Percentiles rank a stretch among this genome's conserved stretches.
Conservation (phyloP, 2,888 invertebrate species). For the Sinohyriopsis cumingii region DNA sequence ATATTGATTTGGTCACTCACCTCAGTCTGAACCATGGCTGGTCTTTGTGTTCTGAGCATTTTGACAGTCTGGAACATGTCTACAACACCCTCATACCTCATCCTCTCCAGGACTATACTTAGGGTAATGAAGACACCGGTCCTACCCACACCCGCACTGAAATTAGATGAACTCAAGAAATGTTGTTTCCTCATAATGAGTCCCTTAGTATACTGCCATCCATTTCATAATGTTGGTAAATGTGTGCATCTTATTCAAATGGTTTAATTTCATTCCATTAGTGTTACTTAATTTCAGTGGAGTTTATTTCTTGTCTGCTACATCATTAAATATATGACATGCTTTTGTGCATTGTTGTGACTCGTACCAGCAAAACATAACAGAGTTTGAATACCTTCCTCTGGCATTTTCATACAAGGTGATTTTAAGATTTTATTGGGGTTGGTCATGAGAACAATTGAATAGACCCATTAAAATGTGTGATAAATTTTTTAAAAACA, state of each 20-base stretch:
- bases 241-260: too few relatives aligned
- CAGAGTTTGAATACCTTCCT: neutral
- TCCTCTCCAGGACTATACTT: conserved; percentile 97
- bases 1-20: conserved; percentile 74
- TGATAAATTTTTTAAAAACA: too few relatives aligned
- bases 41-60: conserved; percentile 96
- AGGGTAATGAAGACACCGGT: conserved; percentile 99
- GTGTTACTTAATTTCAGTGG: too few relatives aligned
- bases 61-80: conserved; percentile 99
- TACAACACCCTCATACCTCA: conserved; percentile 99
- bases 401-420: too few relatives aligned
- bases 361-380: neutral
- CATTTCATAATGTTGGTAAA: neutral
- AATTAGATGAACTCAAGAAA: conserved; percentile 48
- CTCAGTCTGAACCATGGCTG: conserved; percentile 99
- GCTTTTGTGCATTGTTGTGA: too few relatives aligned
- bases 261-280: too few relatives aligned
- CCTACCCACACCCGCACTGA: conserved; percentile 96
- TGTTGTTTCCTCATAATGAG: neutral
- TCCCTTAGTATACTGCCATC: too few relatives aligned
- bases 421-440: too few relatives aligned
- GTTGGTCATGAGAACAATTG: too few relatives aligned
- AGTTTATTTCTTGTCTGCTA: too few relatives aligned
- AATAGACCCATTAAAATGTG: too few relatives aligned
- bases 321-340: too few relatives aligned